phyloP scores from a whole-genome alignment of 2,888 invertebrate genomes.

The Agrotis segetum region DNA sequence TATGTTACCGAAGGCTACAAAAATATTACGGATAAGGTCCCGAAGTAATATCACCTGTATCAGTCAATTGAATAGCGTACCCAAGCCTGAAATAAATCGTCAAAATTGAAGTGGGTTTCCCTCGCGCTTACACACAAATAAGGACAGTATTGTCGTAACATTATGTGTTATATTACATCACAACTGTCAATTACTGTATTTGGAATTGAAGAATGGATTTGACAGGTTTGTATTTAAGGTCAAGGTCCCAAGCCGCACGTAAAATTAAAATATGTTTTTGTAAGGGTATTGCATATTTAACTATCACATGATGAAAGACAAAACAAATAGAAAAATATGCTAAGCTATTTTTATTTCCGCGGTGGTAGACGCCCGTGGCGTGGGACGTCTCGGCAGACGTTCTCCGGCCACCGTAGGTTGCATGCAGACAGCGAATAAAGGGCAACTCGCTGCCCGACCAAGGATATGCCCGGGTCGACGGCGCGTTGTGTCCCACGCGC shows the following conservation, averaged over 20 bases:
- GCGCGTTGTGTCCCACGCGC: too few relatives aligned
- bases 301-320: too few relatives aligned
- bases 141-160: neutral
- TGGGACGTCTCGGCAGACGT: too few relatives aligned
- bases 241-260: neutral
- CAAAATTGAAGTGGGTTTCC: slow-evolving; percentile 18
- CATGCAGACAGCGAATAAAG: too few relatives aligned
- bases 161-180: too few relatives aligned
- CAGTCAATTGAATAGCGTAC: slow-evolving; percentile 29
- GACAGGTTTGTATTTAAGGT: slow-evolving; percentile 7
- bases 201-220: neutral
- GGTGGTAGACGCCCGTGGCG: too few relatives aligned
- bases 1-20: neutral
- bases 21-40: slow-evolving; percentile 26
- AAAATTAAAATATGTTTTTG: neutral
- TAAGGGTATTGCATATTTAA: neutral
- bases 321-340: too few relatives aligned
- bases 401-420: too few relatives aligned
- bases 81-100: slow-evolving; percentile 18
- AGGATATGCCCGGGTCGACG: too few relatives aligned
- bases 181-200: too few relatives aligned
- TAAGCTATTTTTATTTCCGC: too few relatives aligned
- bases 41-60: slow-evolving; percentile 35
- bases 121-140: slow-evolving; percentile 4
- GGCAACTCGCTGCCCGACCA: too few relatives aligned